Conservation (phyloP, 2,888 invertebrate genomes). For the Ferdinandea cuprea region DNA sequence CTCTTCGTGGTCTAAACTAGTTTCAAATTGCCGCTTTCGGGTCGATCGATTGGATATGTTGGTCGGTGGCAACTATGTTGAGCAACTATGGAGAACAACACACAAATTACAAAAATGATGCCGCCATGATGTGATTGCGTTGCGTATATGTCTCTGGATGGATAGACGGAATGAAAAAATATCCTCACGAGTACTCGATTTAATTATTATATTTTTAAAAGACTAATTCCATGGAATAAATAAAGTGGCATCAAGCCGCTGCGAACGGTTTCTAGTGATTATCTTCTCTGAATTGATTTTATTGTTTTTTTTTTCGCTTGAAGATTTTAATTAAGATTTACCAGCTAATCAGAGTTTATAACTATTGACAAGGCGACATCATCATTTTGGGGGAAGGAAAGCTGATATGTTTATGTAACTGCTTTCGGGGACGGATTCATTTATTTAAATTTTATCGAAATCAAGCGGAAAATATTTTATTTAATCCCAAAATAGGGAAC, state of each 20-base stretch:
- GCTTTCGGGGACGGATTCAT: no score
- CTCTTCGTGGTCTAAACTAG: slow-evolving; percentile 55
- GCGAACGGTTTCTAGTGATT: slow-evolving; percentile 24
- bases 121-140: background rate
- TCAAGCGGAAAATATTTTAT: no score
- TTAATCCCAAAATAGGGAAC: no score
- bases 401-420: no score
- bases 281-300: background rate
- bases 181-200: slow-evolving; percentile 47
- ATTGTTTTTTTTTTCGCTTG: slow-evolving; percentile 18
- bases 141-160: slow-evolving; percentile 2
- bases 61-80: slow-evolving; percentile 42
- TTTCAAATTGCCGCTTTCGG: slow-evolving; percentile 39
- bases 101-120: slow-evolving; percentile 46
- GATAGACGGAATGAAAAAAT: slow-evolving; percentile 30
- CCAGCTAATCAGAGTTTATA: no score
- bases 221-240: slow-evolving; percentile 34
- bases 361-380: no score
- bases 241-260: slow-evolving; percentile 43
- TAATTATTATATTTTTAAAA: slow-evolving; percentile 62
- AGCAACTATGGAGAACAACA: slow-evolving; percentile 29
- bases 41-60: slow-evolving; percentile 40
- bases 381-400: no score
- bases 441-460: no score
- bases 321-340: slow-evolving; percentile 58